Evolutionary conservation across 2,888 invertebrate genomes (phyloP).

Genomic region (Noctua janthina): DNA sequence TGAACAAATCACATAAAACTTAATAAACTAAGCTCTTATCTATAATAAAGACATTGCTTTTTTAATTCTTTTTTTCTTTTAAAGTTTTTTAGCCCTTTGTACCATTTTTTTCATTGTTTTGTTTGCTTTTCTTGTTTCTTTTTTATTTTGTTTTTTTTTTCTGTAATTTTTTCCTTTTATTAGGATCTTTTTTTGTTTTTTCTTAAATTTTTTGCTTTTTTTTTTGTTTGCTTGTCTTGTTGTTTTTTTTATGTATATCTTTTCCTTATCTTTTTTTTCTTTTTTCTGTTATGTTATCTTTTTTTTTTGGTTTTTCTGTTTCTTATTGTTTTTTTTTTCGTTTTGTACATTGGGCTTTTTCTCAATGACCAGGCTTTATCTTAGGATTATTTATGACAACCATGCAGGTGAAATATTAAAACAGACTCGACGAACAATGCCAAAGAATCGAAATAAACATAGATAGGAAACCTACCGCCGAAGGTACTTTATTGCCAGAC

Average conservation of each 20-base stretch:
- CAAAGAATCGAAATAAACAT: neutral
- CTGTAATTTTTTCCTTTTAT: neutral
- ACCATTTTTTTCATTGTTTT: neutral
- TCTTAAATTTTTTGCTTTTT: neutral
- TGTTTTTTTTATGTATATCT: fast-evolving
- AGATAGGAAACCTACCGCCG: neutral
- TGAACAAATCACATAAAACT: neutral
- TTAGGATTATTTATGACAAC: neutral
- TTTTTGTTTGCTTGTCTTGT: neutral
- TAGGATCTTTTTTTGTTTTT: neutral
- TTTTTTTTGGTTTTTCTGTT: neutral
- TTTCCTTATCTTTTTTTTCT: fast-evolving
- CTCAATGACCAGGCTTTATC: neutral
- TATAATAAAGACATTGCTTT: neutral
- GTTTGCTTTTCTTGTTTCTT: neutral
- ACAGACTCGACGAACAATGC: neutral
- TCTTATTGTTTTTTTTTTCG: neutral
- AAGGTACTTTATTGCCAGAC: neutral
- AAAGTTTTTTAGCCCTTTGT: neutral
- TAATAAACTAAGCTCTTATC: neutral
- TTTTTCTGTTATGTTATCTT: neutral
- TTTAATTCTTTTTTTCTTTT: too few species aligned
- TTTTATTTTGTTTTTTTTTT: neutral
- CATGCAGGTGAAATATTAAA: neutral
- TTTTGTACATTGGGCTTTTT: neutral